Conservation (phyloP, 2,888 invertebrate species). For the Chaetogeoica ovagalla region DNA sequence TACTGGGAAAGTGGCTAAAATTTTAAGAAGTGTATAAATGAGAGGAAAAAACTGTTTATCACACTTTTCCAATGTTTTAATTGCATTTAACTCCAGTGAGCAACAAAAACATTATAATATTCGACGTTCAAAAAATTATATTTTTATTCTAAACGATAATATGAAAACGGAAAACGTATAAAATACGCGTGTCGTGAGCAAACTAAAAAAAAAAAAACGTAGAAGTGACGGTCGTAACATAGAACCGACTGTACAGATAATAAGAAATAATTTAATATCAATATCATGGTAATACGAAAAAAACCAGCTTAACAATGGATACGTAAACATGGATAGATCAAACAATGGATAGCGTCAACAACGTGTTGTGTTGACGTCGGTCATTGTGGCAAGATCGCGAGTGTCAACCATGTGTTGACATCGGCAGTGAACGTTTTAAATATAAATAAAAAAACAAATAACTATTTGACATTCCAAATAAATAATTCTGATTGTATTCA, state of each 20-base stretch:
- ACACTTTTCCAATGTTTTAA: conserved; percentile 11
- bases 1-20: not conserved
- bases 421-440: not conserved
- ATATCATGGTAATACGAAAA: not conserved
- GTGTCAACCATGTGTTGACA: not conserved
- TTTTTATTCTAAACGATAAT: conserved; percentile 1
- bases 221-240: not conserved
- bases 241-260: not conserved
- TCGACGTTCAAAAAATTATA: conserved; percentile 9
- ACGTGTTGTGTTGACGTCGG: not conserved
- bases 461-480: not conserved
- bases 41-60: conserved; percentile 14
- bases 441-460: not conserved
- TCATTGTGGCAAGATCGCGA: not conserved
- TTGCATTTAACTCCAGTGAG: not conserved
- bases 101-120: conserved; percentile 15
- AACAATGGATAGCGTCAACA: not conserved
- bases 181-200: not conserved
- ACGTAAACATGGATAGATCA: conserved; percentile 3
- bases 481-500: conserved; percentile 6
- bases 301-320: not conserved
- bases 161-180: not conserved
- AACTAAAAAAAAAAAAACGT: conserved; percentile 16
- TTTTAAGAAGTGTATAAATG: conserved; percentile 10
- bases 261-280: not conserved